These are phyloP conservation scores for Ia io DNA, from an alignment of 2,113 vertebrate species.

Conservation along the genomic window DNA sequence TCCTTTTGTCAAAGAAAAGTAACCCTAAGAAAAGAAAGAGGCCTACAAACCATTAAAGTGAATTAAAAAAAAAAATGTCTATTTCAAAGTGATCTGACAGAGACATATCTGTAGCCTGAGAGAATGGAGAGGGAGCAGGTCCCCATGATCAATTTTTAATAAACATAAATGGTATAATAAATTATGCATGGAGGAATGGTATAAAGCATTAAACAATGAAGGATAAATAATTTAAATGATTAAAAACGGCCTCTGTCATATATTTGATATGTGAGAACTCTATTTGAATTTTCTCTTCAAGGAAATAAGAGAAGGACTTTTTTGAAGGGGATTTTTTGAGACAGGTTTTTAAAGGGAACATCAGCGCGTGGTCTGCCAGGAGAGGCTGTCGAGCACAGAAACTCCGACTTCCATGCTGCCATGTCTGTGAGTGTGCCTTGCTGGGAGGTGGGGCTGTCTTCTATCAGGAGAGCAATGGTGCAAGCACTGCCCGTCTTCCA, in stretches of 20 bases:
- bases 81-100: conserved; percentile 49
- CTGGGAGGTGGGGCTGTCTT: not conserved
- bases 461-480: not conserved
- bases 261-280: conserved; percentile 62
- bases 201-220: conserved; percentile 71
- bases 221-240: conserved; percentile 75
- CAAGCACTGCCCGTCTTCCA: not conserved
- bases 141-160: conserved; percentile 75
- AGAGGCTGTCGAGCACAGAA: not conserved
- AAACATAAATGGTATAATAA: conserved; percentile 72
- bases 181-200: conserved; percentile 66
- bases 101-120: conserved; percentile 65
- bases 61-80: not conserved
- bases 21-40: conserved; percentile 28
- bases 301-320: conserved; percentile 10
- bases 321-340: not conserved
- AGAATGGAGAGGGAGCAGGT: conserved; percentile 45
- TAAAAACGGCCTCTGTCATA: conserved; percentile 67
- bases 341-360: not conserved
- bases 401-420: no score
- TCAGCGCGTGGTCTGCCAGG: not conserved
- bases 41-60: not conserved
- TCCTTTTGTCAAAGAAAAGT: conserved; percentile 32
- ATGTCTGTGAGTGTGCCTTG: not conserved
- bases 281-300: conserved; percentile 51